These are phyloP conservation scores for Capreolus pygargus DNA, from an alignment of 2,113 vertebrate genomes.

Conservation along the genomic window DNA sequence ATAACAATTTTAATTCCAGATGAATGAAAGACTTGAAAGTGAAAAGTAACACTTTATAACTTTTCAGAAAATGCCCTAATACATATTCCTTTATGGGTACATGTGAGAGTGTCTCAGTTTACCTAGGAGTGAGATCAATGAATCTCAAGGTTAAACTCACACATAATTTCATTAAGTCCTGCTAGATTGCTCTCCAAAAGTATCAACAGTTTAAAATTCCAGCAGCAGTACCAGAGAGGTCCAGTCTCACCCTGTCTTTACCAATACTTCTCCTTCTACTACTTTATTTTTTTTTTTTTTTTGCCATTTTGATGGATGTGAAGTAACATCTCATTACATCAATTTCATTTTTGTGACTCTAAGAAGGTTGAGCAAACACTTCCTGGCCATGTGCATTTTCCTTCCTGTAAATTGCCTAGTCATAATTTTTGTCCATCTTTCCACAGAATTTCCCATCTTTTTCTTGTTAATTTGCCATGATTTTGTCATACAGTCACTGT, in stretches of 20 bases:
- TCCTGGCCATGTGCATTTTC: neutral
- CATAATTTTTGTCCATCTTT: neutral
- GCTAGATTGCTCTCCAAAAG: neutral
- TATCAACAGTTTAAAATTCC: neutral
- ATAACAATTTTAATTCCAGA: neutral
- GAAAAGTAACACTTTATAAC: neutral
- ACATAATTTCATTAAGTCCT: neutral
- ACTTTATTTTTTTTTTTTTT: neutral
- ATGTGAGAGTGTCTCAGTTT: neutral
- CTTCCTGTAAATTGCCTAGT: neutral
- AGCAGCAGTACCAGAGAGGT: neutral
- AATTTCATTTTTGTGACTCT: neutral
- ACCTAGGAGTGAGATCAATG: neutral
- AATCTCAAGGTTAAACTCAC: neutral
- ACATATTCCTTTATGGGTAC: neutral
- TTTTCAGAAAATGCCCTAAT: neutral
- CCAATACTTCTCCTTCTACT: neutral
- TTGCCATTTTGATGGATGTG: neutral
- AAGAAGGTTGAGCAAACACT: neutral
- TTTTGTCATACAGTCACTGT: neutral
- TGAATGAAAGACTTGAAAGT: neutral
- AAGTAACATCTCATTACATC: neutral
- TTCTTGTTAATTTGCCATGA: neutral
- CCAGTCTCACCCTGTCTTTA: neutral
- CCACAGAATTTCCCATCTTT: neutral